Percentiles rank a stretch among this genome's conserved stretches.
Evolutionary conservation across 37 sponge, comb jelly and placozoan species (phyloP).

Genomic region (Hexactinellida sp.): DNA sequence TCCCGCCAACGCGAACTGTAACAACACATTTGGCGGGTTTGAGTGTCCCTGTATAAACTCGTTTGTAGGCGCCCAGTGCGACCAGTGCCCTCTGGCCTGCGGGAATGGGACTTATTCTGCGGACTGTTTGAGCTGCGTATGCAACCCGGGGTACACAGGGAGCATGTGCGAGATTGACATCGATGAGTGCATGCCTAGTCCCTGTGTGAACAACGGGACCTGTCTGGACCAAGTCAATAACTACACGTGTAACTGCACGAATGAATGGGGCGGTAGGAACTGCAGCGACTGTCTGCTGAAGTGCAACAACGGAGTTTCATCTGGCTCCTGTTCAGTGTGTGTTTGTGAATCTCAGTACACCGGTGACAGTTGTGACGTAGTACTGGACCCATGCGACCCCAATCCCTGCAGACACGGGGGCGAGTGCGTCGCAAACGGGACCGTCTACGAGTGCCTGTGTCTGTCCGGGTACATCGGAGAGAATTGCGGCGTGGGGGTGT

Average conservation of each 20-base stretch:
- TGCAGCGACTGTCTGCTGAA: not conserved
- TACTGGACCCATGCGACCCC: constrained; percentile 38
- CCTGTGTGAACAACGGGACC: not conserved
- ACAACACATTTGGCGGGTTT: constrained; percentile 18
- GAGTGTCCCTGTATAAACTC: constrained; percentile 24
- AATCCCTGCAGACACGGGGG: constrained; percentile 24
- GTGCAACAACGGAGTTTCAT: not conserved
- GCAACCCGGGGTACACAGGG: not conserved
- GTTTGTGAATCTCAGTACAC: constrained; percentile 21
- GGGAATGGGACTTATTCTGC: not conserved
- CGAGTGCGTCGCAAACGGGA: not conserved
- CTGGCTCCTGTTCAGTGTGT: not conserved
- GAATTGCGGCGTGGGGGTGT: not conserved
- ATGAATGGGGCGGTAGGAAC: constrained; percentile 24
- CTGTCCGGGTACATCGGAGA: constrained; percentile 13
- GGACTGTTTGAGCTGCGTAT: constrained; percentile 1
- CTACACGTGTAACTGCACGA: constrained; percentile 26
- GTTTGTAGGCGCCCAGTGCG: not conserved
- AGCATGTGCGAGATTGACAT: not conserved
- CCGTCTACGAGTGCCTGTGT: constrained; percentile 18
- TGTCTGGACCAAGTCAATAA: not conserved
- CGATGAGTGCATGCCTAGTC: not conserved
- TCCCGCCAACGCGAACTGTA: constrained; percentile 26
- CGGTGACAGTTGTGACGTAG: constrained; percentile 18
- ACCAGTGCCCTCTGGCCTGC: not conserved